Percentiles rank a stretch among this genome's conserved stretches.
Conservation (phyloP, 2,888 invertebrate species). For the Thereva nobilitata region DNA sequence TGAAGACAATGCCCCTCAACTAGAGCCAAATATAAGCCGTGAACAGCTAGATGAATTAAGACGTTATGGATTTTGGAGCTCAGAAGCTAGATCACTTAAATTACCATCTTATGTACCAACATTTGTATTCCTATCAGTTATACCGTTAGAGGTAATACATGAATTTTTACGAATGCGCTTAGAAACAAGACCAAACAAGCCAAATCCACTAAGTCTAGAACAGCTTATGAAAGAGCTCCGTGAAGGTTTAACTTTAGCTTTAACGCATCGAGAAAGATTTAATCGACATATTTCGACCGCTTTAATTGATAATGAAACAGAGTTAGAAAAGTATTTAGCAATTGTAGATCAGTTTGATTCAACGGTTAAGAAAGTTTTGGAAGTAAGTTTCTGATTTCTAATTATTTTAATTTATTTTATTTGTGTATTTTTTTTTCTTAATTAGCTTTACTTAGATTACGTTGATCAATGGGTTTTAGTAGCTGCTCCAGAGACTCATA, state of each 20-base stretch:
- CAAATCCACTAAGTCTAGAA: slow-evolving; percentile 83
- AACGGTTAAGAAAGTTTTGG: slow-evolving; percentile 74
- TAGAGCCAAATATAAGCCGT: slow-evolving; percentile 55
- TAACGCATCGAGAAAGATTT: slow-evolving; percentile 79
- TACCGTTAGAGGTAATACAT: slow-evolving; percentile 89
- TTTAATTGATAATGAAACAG: slow-evolving; percentile 59
- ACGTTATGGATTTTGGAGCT: slow-evolving; percentile 75
- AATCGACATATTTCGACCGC: slow-evolving; percentile 67
- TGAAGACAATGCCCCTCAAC: slow-evolving; percentile 49
- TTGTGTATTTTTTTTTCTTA: background rate
- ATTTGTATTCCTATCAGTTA: slow-evolving; percentile 82
- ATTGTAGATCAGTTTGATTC: slow-evolving; percentile 75
- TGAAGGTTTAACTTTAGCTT: slow-evolving; percentile 84
- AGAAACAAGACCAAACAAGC: slow-evolving; percentile 80
- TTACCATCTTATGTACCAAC: slow-evolving; percentile 84
- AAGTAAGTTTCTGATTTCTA: slow-evolving; percentile 58
- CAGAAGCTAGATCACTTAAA: slow-evolving; percentile 73
- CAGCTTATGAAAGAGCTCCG: slow-evolving; percentile 89
- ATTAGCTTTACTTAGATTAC: slow-evolving; percentile 83
- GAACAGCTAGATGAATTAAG: slow-evolving; percentile 55
- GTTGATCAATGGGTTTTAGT: slow-evolving; percentile 78
- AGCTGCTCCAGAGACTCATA: slow-evolving; percentile 56
- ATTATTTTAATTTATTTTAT: background rate
- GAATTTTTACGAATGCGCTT: slow-evolving; percentile 86
- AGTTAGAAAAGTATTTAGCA: slow-evolving; percentile 61